These are phyloP conservation scores for Eumaeus atala DNA, from an alignment of 1,140 invertebrate genomes.

Conservation along the genomic window DNA sequence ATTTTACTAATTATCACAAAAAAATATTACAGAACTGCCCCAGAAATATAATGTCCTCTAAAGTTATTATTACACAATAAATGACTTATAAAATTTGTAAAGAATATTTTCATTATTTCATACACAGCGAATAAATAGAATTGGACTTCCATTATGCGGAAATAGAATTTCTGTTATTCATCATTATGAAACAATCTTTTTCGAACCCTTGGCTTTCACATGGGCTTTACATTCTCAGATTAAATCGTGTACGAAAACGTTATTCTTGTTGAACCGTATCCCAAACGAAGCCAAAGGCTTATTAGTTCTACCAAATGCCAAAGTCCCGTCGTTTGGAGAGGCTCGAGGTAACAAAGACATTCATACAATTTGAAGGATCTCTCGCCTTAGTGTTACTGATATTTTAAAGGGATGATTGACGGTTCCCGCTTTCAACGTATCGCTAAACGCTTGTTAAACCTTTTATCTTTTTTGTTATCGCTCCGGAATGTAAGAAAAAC, in stretches of 20 bases:
- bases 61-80: too few species aligned
- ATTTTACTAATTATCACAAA: too few species aligned
- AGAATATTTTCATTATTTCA: too few species aligned
- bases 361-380: conserved; percentile 40
- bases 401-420: conserved; percentile 20
- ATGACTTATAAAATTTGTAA: too few species aligned
- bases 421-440: neutral
- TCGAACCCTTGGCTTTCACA: neutral
- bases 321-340: conserved; percentile 36
- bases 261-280: conserved; percentile 24
- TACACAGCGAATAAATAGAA: too few species aligned
- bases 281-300: conserved; percentile 39
- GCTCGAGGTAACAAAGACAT: conserved; percentile 39
- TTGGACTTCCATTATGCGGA: too few species aligned
- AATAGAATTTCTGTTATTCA: neutral
- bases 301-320: conserved; percentile 48
- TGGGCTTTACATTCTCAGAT: neutral
- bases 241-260: conserved; percentile 12
- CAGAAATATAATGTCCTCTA: too few species aligned
- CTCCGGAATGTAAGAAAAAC: too few species aligned
- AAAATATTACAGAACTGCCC: too few species aligned
- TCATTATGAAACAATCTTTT: conserved; percentile 1
- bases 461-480: too few species aligned
- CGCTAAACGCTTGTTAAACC: too few species aligned
- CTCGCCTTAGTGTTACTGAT: conserved; percentile 33